These are phyloP conservation scores for Stegana nigrithorax DNA, from an alignment of 2,888 invertebrate species.

Conservation along the genomic window DNA sequence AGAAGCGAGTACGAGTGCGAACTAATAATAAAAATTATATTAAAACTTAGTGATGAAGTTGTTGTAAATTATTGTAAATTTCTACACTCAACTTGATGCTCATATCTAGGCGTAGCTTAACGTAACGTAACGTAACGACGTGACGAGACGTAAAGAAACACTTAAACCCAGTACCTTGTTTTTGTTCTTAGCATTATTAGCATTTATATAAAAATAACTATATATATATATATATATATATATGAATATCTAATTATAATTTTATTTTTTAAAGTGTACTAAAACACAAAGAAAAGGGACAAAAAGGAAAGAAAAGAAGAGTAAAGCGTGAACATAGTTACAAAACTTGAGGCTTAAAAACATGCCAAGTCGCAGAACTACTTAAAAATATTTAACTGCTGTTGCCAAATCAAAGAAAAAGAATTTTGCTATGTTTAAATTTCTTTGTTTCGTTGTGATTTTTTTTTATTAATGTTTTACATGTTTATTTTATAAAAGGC, in stretches of 20 bases:
- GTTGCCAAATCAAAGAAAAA: constrained; percentile 24
- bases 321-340: not conserved
- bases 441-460: not conserved
- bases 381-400: constrained; percentile 24
- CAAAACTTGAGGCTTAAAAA: not conserved
- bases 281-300: not conserved
- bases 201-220: constrained; percentile 3
- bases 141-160: constrained; percentile 48
- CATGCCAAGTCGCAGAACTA: too few species aligned
- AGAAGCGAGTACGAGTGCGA: not conserved
- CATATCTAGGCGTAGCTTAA: constrained; percentile 33
- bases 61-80: constrained; percentile 33
- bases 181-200: constrained; percentile 32
- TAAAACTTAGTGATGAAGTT: not conserved
- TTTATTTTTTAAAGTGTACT: not conserved
- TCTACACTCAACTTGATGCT: constrained; percentile 36
- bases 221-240: not conserved
- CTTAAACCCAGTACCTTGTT: constrained; percentile 67
- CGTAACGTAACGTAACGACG: not conserved
- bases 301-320: not conserved
- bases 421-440: constrained; percentile 48
- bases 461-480: too few species aligned
- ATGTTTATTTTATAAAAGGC: not conserved
- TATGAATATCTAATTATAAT: not conserved
- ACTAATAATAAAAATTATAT: constrained; percentile 16